These are phyloP conservation scores for Ranitomeya variabilis DNA, from an alignment of 2,113 vertebrate genomes.

Conservation along the genomic window DNA sequence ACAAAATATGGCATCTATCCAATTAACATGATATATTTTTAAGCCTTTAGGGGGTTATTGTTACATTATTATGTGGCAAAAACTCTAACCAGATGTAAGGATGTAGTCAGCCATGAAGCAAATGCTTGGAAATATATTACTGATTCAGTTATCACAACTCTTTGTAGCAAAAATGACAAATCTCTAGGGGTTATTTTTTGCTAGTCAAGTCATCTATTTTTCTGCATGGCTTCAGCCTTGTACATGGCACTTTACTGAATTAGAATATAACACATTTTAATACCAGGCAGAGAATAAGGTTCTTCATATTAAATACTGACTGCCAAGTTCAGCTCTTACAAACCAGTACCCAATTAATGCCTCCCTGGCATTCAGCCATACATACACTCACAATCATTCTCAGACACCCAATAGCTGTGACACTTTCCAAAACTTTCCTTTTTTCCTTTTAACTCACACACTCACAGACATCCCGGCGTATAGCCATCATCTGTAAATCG, in stretches of 20 bases:
- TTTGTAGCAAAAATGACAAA: slow-evolving; percentile 35
- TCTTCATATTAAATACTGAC: not conserved
- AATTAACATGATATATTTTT: slow-evolving; percentile 49
- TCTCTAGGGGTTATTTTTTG: slow-evolving; percentile 8
- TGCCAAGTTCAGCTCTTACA: slow-evolving; percentile 30
- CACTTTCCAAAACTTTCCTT: slow-evolving; percentile 5
- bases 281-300: not conserved
- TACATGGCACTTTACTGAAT: slow-evolving; percentile 5
- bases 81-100: slow-evolving; percentile 46
- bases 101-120: not conserved
- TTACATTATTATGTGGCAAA: slow-evolving; percentile 53
- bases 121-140: slow-evolving; percentile 19
- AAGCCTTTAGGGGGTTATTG: slow-evolving; percentile 30
- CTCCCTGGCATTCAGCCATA: slow-evolving; percentile 22
- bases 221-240: not conserved
- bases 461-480: slow-evolving; percentile 22
- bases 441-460: slow-evolving; percentile 17
- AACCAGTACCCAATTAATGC: slow-evolving; percentile 42
- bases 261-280: slow-evolving; percentile 6
- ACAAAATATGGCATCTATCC: slow-evolving; percentile 41
- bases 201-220: not conserved
- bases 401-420: slow-evolving; percentile 37
- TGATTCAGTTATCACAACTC: slow-evolving; percentile 9
- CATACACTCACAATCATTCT: slow-evolving; percentile 27
- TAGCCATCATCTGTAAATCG: slow-evolving; percentile 38